phyloP scores from a whole-genome alignment of 92 coral and sea anemone genomes.

The Pocillopora meandrina region DNA sequence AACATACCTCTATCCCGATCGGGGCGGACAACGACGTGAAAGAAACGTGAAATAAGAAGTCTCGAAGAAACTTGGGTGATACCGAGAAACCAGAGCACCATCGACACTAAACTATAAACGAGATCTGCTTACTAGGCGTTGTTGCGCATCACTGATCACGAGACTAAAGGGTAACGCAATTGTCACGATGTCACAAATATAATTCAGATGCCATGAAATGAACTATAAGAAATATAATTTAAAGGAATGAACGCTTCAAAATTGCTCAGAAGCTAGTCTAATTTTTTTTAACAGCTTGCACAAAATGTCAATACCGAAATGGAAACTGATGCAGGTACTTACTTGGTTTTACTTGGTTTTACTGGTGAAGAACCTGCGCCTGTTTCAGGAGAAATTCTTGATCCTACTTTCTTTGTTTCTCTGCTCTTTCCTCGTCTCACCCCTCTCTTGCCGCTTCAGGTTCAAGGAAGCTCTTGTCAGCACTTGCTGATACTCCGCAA shows the following conservation, averaged over 20 bases:
- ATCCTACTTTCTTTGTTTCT: conserved; percentile 25
- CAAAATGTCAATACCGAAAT: conserved; percentile 5
- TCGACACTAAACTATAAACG: too few species aligned
- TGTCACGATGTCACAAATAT: too few species aligned
- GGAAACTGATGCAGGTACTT: conserved; percentile 5
- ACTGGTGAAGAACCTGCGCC: conserved; percentile 28
- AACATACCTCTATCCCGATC: too few species aligned
- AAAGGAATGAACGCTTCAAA: conserved; percentile 23
- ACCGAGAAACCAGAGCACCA: too few species aligned
- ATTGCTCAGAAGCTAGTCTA: conserved; percentile 14
- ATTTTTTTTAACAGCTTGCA: conserved; percentile 14
- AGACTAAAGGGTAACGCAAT: too few species aligned
- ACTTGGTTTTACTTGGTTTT: conserved; percentile 27
- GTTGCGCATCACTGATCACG: too few species aligned
- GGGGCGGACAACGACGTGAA: too few species aligned
- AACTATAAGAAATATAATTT: conserved; percentile 19
- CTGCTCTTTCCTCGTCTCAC: conserved; percentile 27
- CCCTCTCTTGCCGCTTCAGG: conserved; percentile 25
- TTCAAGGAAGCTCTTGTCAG: conserved; percentile 24
- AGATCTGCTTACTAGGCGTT: too few species aligned
- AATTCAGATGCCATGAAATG: conserved; percentile 3
- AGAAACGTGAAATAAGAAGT: too few species aligned
- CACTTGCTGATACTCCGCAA: conserved; percentile 35
- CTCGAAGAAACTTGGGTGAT: too few species aligned
- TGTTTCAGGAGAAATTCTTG: conserved; percentile 1